Percentiles rank a stretch among this genome's conserved stretches.
phyloP scores from a whole-genome alignment of 2,888 invertebrate genomes.

The Athalia cordata region DNA sequence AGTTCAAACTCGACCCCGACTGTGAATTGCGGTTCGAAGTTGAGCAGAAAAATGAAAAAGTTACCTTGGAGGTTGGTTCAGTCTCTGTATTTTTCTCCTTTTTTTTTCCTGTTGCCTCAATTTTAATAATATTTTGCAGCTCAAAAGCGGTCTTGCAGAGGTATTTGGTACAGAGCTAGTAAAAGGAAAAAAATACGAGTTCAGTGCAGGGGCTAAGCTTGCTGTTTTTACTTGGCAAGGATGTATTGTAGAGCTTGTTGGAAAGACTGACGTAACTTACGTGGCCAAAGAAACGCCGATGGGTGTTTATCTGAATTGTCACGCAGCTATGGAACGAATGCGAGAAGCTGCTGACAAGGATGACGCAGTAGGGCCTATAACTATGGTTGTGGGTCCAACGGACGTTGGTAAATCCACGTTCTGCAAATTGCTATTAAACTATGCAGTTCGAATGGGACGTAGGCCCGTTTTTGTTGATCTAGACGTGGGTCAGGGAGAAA shows the following conservation, averaged over 20 bases:
- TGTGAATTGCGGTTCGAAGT: constrained; percentile 96
- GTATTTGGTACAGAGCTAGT: constrained; percentile 97
- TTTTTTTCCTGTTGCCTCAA: constrained; percentile 47
- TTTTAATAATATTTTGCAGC: constrained; percentile 73
- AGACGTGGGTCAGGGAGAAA: constrained; percentile 95
- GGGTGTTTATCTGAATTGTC: constrained; percentile 96
- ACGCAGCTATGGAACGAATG: constrained; percentile 94
- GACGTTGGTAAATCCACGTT: constrained; percentile 98
- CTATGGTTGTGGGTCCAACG: constrained; percentile 94
- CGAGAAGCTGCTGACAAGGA: constrained; percentile 87
- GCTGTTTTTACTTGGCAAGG: constrained; percentile 98
- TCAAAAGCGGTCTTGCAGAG: constrained; percentile 94
- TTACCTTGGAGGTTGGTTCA: constrained; percentile 81
- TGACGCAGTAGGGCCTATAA: constrained; percentile 85
- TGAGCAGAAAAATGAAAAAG: constrained; percentile 90
- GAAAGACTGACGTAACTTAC: constrained; percentile 94
- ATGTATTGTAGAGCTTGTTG: constrained; percentile 89
- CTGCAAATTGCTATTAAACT: constrained; percentile 91
- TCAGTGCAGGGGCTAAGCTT: constrained; percentile 92
- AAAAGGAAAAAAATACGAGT: constrained; percentile 93
- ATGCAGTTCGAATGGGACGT: constrained; percentile 92
- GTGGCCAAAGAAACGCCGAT: constrained; percentile 97
- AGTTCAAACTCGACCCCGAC: constrained; percentile 90
- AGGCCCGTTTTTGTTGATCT: constrained; percentile 95
- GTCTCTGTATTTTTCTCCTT: constrained; percentile 17